phyloP scores from a whole-genome alignment of 2,113 vertebrate genomes.

The Sylvia atricapilla region DNA sequence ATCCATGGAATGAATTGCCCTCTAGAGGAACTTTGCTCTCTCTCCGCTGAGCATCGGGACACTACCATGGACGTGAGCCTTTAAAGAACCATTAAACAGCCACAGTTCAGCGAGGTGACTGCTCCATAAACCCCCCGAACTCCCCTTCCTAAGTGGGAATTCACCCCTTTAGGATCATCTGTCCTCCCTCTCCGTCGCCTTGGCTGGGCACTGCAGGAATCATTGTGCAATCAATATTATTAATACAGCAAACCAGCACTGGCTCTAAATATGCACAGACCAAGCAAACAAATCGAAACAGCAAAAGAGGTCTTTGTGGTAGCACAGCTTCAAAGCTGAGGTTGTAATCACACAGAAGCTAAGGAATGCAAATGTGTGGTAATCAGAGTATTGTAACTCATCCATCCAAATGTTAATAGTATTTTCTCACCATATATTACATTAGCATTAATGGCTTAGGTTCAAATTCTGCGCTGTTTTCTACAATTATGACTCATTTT shows the following conservation, averaged over 20 bases:
- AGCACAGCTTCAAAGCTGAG: slow-evolving; percentile 13
- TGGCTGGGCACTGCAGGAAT: not conserved
- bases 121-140: not conserved
- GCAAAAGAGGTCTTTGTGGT: not conserved
- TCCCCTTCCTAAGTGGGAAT: not conserved
- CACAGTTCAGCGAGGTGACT: not conserved
- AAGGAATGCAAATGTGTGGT: slow-evolving; percentile 49
- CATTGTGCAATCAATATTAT: slow-evolving; percentile 28
- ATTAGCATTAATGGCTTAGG: slow-evolving; percentile 50
- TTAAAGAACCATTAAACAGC: not conserved
- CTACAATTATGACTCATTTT: slow-evolving; percentile 49
- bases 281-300: slow-evolving; percentile 7
- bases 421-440: slow-evolving; percentile 58
- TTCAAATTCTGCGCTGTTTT: slow-evolving; percentile 52
- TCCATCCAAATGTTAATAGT: slow-evolving; percentile 50
- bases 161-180: not conserved
- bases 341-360: slow-evolving; percentile 23
- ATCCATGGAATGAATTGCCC: slow-evolving; percentile 19
- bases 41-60: not conserved
- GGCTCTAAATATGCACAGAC: not conserved
- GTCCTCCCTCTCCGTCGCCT: not conserved
- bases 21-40: slow-evolving; percentile 23
- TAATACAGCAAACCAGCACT: not conserved
- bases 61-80: not conserved
- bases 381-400: slow-evolving; percentile 47